Evolutionary conservation across 2,113 vertebrate species (phyloP).

Genomic region (Meleagris gallopavo): DNA sequence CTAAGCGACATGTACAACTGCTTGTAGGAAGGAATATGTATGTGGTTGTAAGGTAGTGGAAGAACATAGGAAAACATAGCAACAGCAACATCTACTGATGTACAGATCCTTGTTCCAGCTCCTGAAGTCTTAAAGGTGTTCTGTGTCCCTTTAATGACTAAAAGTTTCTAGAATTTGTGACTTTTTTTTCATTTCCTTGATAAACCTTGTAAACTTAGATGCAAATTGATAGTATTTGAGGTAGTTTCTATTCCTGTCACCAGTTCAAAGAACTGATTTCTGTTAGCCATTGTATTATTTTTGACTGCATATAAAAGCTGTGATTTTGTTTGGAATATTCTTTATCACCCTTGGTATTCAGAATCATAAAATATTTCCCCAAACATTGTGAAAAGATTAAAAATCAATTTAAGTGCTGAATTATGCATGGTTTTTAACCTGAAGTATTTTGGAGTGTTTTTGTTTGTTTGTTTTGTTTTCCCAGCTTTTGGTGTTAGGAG

Average conservation of each 20-base stretch:
- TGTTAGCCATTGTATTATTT: neutral
- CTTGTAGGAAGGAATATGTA: neutral
- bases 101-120: neutral
- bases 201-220: neutral
- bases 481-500: neutral
- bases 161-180: neutral
- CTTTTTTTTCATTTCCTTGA: neutral
- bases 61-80: neutral
- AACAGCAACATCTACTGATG: neutral
- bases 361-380: conserved; percentile 63
- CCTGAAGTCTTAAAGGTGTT: neutral
- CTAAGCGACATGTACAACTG: neutral
- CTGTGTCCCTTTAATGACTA: neutral
- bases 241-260: neutral
- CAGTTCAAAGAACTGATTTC: neutral
- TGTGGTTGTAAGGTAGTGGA: neutral
- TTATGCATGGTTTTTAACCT: conserved; percentile 72
- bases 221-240: neutral
- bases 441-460: conserved; percentile 10
- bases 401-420: conserved; percentile 68
- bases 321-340: conserved; percentile 56
- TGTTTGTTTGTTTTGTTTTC: conserved; percentile 57
- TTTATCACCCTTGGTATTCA: conserved; percentile 60
- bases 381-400: conserved; percentile 69
- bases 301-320: conserved; percentile 37